Base-by-base conservation (phyloP, 2,888 invertebrate genomes). In the Andrena dorsata region DNA sequence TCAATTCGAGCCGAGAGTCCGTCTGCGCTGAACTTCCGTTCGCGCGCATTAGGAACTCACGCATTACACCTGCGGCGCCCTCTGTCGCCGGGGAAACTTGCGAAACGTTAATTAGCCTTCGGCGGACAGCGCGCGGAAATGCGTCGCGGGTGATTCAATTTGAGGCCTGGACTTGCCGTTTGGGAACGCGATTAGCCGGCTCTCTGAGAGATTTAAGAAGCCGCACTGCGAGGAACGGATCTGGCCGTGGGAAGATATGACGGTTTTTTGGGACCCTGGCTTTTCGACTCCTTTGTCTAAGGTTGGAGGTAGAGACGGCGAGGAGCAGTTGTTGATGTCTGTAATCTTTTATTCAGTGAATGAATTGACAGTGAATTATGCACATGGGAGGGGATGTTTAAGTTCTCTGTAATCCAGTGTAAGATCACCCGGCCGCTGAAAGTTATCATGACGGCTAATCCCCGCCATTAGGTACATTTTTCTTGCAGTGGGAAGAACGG, bases 1-100 rank as follows among this genome's bases (percentile, higher is more conserved):
- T 90, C 90, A 90, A 90, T 92, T 91, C 88, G 89, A 91, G 91
- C 89, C 88, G 90, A 88, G 90, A 89, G 91, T 91, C 90, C 82
- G 88, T 88, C 88, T 86, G 84, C 70, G 68, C 77, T 65, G 75
- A 87, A 88, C 85, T 88, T 88, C 83, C 76, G 56, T 23, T 26
- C 23, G 56, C 69, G 80, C 83, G 78, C 88, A 86, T 88, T 86
- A 88, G 85, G 77, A 88, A 84, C 88, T 88, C 82, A 82, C 88
- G 84, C 84, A 87, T 88, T 88, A 88, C 88, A 85, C 85, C 83
- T 88, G 86, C 85, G 84, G 73, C 72, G 75, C 79, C 85, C 56
- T 10, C 56, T 56, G 86, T 84, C 84, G 88, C 86, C 86, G 82
- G 70, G 77, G 85, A 85, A 88, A 88, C 88, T 87, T 88, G 86